phyloP scores from a whole-genome alignment of 2,113 vertebrate genomes.

The Tragelaphus scriptus region DNA sequence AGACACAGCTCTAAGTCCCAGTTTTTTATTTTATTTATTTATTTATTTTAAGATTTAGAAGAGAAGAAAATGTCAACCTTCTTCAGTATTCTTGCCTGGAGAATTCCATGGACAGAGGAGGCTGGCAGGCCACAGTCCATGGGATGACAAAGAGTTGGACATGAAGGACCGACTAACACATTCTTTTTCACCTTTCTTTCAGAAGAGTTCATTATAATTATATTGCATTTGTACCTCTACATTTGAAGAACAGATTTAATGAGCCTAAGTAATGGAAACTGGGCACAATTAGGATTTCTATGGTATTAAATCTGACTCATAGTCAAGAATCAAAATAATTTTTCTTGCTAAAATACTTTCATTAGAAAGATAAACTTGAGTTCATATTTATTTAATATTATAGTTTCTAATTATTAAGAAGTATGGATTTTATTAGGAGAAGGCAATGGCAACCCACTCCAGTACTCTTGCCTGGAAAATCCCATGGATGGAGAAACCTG shows the following conservation, averaged over 20 bases:
- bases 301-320: not conserved
- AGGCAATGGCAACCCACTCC: too few species aligned
- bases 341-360: not conserved
- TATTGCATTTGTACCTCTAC: not conserved
- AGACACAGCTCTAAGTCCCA: not conserved
- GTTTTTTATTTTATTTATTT: rapidly evolving
- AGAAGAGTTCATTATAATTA: not conserved
- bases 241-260: not conserved
- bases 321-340: not conserved
- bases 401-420: not conserved
- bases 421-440: not conserved
- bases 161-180: not conserved
- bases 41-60: not conserved
- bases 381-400: not conserved
- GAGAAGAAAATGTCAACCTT: not conserved
- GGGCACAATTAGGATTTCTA: not conserved
- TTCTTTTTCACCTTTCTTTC: not conserved
- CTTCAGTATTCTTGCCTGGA: not conserved
- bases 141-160: not conserved
- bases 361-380: not conserved
- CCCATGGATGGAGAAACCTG: too few species aligned
- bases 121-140: not conserved
- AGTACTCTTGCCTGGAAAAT: too few species aligned
- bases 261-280: not conserved
- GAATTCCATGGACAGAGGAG: not conserved